Evolutionary conservation across 2,113 vertebrate species (phyloP).

Genomic region (Hippocampus barbouri): DNA sequence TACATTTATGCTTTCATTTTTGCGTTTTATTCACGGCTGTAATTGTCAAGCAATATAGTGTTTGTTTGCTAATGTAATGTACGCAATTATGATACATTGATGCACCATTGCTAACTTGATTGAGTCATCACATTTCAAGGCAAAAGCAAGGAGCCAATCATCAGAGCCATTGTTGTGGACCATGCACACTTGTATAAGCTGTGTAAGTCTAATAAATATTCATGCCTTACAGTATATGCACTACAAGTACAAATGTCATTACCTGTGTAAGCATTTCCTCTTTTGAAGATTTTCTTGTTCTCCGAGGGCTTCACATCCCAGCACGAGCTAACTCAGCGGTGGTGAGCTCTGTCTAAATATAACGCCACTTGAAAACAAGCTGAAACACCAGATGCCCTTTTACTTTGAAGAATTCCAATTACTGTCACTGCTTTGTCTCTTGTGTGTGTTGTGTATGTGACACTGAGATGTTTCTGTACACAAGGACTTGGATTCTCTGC

Average conservation of each 20-base stretch:
- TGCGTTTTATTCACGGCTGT: background rate
- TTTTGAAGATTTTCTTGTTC: constrained; percentile 55
- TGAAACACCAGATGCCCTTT: constrained; percentile 62
- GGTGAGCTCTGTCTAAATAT: constrained; percentile 69
- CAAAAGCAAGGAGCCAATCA: constrained; percentile 3
- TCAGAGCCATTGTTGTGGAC: background rate
- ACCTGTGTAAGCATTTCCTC: constrained; percentile 45
- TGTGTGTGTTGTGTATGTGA: constrained; percentile 23
- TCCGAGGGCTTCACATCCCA: constrained; percentile 58
- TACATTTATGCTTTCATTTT: background rate
- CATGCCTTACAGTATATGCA: constrained; percentile 27
- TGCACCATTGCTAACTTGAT: too few species aligned
- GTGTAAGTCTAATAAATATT: constrained; percentile 16
- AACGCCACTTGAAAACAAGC: constrained; percentile 64
- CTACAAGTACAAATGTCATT: constrained; percentile 54
- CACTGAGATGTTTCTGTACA: constrained; percentile 27
- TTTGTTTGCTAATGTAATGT: too few species aligned
- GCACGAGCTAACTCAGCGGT: constrained; percentile 56
- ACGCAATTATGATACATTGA: too few species aligned
- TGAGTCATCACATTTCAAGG: background rate
- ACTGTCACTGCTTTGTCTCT: constrained; percentile 53
- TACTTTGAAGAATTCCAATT: constrained; percentile 74
- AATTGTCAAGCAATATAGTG: too few species aligned
- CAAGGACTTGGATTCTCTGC: constrained; percentile 2
- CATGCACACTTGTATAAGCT: constrained; percentile 1